Percentiles rank a stretch among this genome's conserved stretches.
These are phyloP conservation scores for Ammodytes marinus DNA, from an alignment of 2,113 vertebrate genomes.

Conservation along the genomic window DNA sequence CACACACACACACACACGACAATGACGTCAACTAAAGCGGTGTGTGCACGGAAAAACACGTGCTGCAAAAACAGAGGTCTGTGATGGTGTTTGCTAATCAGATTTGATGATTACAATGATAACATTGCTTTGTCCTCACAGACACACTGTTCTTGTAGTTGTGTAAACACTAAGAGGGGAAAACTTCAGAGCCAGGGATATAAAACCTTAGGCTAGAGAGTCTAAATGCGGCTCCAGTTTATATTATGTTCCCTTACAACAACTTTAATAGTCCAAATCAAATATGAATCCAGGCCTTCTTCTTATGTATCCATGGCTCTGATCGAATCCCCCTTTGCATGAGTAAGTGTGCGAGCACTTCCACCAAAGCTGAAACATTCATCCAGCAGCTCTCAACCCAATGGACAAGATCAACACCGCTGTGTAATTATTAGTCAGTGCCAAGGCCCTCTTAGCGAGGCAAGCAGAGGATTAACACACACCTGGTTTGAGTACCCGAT, in stretches of 20 bases:
- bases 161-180: not conserved
- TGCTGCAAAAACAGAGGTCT: constrained; percentile 24
- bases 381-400: constrained; percentile 47
- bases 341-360: constrained; percentile 29
- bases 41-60: not conserved
- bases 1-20: constrained; percentile 27
- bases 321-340: constrained; percentile 39
- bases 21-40: constrained; percentile 1
- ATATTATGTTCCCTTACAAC: not conserved
- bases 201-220: not conserved
- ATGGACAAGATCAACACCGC: constrained; percentile 62
- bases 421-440: constrained; percentile 60
- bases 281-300: constrained; percentile 20
- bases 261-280: not conserved
- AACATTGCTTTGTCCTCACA: constrained; percentile 20
- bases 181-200: constrained; percentile 61
- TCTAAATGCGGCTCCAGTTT: not conserved
- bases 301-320: constrained; percentile 54
- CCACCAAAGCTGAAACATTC: constrained; percentile 60
- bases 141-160: constrained; percentile 13
- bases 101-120: not conserved
- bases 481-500: constrained; percentile 52
- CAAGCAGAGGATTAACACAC: constrained; percentile 63
- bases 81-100: constrained; percentile 13
- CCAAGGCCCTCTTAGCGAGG: constrained; percentile 56